These are phyloP conservation scores for Agrypnus murinus DNA, from an alignment of 2,888 invertebrate genomes.

Conservation along the genomic window DNA sequence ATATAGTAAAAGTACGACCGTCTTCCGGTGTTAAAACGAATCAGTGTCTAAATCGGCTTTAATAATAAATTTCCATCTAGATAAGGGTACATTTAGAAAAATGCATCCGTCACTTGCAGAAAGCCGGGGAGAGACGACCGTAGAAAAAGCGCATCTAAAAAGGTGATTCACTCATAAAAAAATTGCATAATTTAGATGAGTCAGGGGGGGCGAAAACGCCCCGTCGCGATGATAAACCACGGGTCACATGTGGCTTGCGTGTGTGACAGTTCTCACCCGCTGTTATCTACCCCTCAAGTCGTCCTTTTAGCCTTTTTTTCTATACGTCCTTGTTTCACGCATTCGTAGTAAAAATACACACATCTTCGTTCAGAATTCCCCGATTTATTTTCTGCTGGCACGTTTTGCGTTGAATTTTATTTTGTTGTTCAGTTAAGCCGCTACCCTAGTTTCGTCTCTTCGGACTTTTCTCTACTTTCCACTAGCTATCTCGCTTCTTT, in stretches of 20 bases:
- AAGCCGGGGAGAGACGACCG: not conserved
- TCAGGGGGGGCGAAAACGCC: constrained; percentile 53
- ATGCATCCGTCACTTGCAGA: constrained; percentile 26
- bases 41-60: constrained; percentile 12
- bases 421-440: constrained; percentile 18
- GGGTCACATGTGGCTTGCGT: constrained; percentile 52
- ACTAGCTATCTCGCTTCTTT: constrained; percentile 17
- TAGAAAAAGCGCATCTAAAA: constrained; percentile 36
- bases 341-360: not conserved
- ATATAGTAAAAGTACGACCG: constrained; percentile 3
- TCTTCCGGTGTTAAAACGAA: constrained; percentile 7
- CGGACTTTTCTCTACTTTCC: not conserved
- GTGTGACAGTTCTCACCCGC: constrained; percentile 50
- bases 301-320: constrained; percentile 34
- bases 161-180: constrained; percentile 50
- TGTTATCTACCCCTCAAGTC: constrained; percentile 46
- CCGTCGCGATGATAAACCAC: constrained; percentile 50
- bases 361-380: constrained; percentile 16
- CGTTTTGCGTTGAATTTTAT: constrained; percentile 22
- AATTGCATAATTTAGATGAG: constrained; percentile 54
- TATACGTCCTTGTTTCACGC: constrained; percentile 23
- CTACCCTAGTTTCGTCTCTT: not conserved
- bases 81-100: not conserved
- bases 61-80: constrained; percentile 21
- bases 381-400: constrained; percentile 19